phyloP scores from a whole-genome alignment of 2,113 vertebrate species.

The Notothenia coriiceps region DNA sequence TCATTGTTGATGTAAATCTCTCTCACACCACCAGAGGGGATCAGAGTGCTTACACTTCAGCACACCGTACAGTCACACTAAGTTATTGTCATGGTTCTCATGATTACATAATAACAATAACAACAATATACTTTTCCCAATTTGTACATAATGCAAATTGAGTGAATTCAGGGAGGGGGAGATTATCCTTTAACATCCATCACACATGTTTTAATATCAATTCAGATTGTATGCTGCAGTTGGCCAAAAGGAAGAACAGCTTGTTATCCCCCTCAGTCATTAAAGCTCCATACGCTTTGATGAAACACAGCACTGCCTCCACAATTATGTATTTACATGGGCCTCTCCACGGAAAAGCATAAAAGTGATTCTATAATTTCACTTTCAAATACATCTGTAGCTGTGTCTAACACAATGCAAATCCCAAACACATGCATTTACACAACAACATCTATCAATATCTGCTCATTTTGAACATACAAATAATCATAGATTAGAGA shows the following conservation, averaged over 20 bases:
- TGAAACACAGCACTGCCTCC: not conserved
- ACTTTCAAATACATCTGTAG: too few species aligned
- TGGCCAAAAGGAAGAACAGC: not conserved
- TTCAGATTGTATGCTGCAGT: not conserved
- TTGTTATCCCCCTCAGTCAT: not conserved
- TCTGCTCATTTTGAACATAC: conserved; percentile 34
- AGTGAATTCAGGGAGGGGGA: not conserved
- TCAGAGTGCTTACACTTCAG: conserved; percentile 21
- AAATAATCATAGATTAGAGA: conserved; percentile 59
- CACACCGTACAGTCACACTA: not conserved
- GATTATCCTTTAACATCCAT: not conserved
- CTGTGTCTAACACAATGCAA: not conserved
- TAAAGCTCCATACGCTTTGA: not conserved
- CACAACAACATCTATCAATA: conserved; percentile 1
- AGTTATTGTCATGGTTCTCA: not conserved
- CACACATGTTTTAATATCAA: not conserved
- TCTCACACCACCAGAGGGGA: conserved; percentile 35
- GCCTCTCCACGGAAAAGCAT: too few species aligned
- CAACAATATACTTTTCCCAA: not conserved
- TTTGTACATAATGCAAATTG: not conserved
- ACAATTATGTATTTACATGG: not conserved
- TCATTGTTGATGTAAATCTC: not conserved
- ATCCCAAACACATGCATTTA: conserved; percentile 54
- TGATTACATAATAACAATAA: not conserved
- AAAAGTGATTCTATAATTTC: too few species aligned